Percentiles rank a stretch among this genome's conserved stretches.
Conservation (phyloP, 2,113 vertebrate species). For the Oenanthe melanoleuca region DNA sequence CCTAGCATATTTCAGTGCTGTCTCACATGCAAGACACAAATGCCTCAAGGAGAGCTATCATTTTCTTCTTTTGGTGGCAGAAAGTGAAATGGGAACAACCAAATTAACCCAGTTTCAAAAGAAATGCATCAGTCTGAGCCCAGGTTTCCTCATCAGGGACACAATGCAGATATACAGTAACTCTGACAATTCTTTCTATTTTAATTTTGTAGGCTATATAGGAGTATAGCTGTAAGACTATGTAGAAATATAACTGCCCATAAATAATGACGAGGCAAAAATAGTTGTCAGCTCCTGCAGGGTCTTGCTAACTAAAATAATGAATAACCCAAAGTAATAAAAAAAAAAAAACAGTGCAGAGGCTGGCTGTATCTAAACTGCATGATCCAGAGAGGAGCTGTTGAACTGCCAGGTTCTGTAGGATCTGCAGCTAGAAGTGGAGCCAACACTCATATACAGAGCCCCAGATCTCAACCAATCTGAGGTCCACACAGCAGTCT, state of each 20-base stretch:
- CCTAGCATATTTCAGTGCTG: not conserved
- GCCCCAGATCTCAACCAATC: not conserved
- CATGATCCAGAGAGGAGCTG: not conserved
- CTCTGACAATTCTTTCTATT: not conserved
- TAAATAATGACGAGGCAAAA: not conserved
- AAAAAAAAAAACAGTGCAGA: not conserved
- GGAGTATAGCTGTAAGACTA: not conserved
- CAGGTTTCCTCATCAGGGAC: not conserved
- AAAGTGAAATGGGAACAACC: not conserved
- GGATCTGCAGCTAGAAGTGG: not conserved
- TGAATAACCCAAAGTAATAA: not conserved
- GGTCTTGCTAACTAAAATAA: not conserved
- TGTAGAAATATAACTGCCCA: not conserved
- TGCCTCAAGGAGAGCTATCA: not conserved
- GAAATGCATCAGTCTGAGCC: not conserved
- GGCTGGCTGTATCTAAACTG: not conserved
- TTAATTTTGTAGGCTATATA: not conserved
- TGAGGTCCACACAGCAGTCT: not conserved
- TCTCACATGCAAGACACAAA: not conserved
- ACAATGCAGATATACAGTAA: fast-evolving
- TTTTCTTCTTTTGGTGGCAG: not conserved
- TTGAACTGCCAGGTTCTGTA: not conserved
- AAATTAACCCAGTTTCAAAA: not conserved
- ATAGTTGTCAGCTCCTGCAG: not conserved
- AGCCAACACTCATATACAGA: not conserved